Evolutionary conservation across 2,888 invertebrate genomes (phyloP).

Genomic region (Ctena decussata): DNA sequence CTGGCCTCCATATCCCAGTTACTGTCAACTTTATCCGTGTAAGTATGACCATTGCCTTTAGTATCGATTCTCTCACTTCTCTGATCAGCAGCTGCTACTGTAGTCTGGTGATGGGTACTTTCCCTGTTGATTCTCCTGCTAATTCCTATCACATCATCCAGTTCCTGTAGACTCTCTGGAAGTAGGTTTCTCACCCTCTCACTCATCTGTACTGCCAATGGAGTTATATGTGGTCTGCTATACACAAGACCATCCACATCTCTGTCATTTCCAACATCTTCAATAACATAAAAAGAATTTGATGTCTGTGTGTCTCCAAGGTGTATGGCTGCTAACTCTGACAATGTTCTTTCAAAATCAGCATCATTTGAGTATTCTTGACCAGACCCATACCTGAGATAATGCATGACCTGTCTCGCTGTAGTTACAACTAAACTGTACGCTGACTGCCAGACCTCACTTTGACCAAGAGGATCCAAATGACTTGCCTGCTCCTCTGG

Average conservation of each 20-base stretch:
- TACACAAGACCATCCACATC: background rate
- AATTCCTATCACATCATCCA: background rate
- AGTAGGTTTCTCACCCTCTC: background rate
- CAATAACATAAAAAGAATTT: background rate
- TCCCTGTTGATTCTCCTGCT: background rate
- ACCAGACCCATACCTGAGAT: background rate
- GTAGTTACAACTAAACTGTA: constrained; percentile 4
- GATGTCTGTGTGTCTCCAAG: background rate
- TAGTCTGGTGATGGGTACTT: background rate
- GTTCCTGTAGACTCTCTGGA: constrained; percentile 10
- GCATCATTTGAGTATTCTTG: background rate
- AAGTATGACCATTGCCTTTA: too few species aligned
- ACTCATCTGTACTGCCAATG: background rate
- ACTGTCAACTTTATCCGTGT: background rate
- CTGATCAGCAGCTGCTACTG: too few species aligned
- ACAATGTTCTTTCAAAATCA: background rate
- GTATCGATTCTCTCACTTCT: background rate
- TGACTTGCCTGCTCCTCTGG: background rate
- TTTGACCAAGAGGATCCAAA: constrained; percentile 1
- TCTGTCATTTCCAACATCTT: background rate
- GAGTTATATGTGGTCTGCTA: background rate
- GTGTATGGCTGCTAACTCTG: background rate
- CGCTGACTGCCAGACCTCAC: constrained; percentile 12
- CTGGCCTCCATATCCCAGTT: background rate
- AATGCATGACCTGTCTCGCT: background rate